Evolutionary conservation across 2,888 invertebrate genomes (phyloP), one percentile per base, ranked within the genome.

Genomic region (Melanchra persicariae): DNA sequence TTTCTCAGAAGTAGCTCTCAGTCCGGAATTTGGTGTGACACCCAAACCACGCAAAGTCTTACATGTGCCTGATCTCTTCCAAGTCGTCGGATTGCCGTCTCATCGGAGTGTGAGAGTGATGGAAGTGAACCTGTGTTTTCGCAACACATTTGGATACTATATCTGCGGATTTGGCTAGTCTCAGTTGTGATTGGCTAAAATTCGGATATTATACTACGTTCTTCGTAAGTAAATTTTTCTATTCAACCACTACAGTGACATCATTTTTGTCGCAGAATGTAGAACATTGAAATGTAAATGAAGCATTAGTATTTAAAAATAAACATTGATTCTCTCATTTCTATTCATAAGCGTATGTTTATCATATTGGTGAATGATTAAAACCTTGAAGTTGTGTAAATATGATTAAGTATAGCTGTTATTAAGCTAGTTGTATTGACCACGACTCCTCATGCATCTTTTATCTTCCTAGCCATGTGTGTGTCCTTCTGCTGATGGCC

Each of bases 301-400:
- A n/a, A 37, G 2, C 26, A 57, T 57, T 66, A 49, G 5, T 67
- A 75, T 66, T 74, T 26, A 43, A 75, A 49, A 51, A 75, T 75
- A 75, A 26, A 51, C 55, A 72, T 66, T 15, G 19, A 34, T 22
- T 12, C 24, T 66, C 43, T 34, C 34, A 43, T 22, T 49, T 40
- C 51, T 57, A 55, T 72, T 66, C 49, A 57, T 57, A 37, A 45
- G 34, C n/a, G 1, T 34, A 64, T 65, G 49, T 74, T 57, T 65
- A 34, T 74, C 30, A 65, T 65, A 75, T 37, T 19, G 8, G 1
- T 51, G 40, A 30, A 57, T 34, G 15, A 58, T 17, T 19, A n/a
- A 17, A 19, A 10, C 49, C 30, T 34, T 45, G 17, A 26, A 22
- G 7, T 22, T 19, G 30, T 54, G 30, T 52, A 52, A 26, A 15